These are phyloP conservation scores for Drosophila hawaiiensis DNA, from an alignment of 2,888 invertebrate species.

Conservation along the genomic window DNA sequence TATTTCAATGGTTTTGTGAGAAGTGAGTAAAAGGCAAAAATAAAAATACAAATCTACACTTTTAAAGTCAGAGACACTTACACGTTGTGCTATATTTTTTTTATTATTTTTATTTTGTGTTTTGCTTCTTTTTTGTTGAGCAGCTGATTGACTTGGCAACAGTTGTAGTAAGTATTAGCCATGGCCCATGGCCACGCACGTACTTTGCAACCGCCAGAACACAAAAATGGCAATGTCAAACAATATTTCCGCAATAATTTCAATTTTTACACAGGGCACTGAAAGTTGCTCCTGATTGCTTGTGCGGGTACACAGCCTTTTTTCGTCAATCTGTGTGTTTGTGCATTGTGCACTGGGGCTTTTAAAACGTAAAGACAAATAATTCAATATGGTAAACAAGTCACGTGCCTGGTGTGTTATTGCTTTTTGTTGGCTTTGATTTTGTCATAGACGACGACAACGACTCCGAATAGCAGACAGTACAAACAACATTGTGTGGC, in stretches of 20 bases:
- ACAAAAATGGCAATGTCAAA: conserved; percentile 49
- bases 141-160: conserved; percentile 44
- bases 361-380: conserved; percentile 73
- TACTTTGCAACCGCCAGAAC: conserved; percentile 22
- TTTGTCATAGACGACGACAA: conserved; percentile 46
- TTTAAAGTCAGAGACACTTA: conserved; percentile 26
- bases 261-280: conserved; percentile 51
- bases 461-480: conserved; percentile 30
- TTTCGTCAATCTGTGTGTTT: not conserved
- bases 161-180: conserved; percentile 24
- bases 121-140: conserved; percentile 9
- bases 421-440: conserved; percentile 69
- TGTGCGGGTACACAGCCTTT: conserved; percentile 1
- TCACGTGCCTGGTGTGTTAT: conserved; percentile 79
- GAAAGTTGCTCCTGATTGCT: conserved; percentile 39
- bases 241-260: conserved; percentile 66
- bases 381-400: conserved; percentile 82
- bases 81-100: conserved; percentile 12
- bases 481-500: conserved; percentile 12
- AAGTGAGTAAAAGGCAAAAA: not conserved
- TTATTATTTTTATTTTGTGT: conserved; percentile 10
- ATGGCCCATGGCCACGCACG: conserved; percentile 35
- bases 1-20: not conserved
- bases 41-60: conserved; percentile 1
- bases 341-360: conserved; percentile 43